These are phyloP conservation scores for Ceratothoa steindachneri DNA, from an alignment of 2,888 invertebrate species.

Conservation along the genomic window DNA sequence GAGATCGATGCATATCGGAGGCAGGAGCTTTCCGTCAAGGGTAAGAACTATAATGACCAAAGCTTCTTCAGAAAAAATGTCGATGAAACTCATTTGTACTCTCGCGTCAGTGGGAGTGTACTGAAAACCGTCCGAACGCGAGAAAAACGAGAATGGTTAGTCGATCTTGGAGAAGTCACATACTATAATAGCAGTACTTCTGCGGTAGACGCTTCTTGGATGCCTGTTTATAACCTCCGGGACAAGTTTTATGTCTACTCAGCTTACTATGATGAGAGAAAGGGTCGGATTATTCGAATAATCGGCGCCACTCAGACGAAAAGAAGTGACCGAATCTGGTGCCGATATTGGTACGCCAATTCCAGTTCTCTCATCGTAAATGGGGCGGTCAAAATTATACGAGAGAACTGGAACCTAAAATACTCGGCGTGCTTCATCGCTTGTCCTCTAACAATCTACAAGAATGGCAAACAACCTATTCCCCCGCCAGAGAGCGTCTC, in stretches of 20 bases:
- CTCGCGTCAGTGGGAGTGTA: conserved; percentile 39
- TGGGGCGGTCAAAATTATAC: conserved; percentile 62
- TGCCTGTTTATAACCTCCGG: conserved; percentile 51
- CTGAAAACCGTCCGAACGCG: conserved; percentile 31
- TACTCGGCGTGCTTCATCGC: conserved; percentile 79
- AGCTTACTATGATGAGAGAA: conserved; percentile 69
- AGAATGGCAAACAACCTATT: conserved; percentile 45
- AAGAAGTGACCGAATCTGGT: conserved; percentile 67
- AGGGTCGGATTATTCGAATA: conserved; percentile 62
- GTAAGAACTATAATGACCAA: conserved; percentile 38
- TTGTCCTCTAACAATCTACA: conserved; percentile 56
- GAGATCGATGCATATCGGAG: conserved; percentile 45
- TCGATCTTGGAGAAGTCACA: conserved; percentile 19
- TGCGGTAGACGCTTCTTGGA: conserved; percentile 50
- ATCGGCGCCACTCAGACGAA: conserved; percentile 85
- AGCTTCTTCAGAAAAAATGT: conserved; percentile 46
- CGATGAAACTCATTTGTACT: conserved; percentile 46
- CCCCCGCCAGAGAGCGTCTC: conserved; percentile 64
- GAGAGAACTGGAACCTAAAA: conserved; percentile 89
- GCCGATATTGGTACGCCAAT: conserved; percentile 44
- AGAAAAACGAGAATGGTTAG: conserved; percentile 11
- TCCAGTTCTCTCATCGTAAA: conserved; percentile 43
- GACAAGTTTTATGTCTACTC: conserved; percentile 84
- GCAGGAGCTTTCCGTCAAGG: conserved; percentile 40
- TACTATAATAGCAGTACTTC: conserved; percentile 45